A percentile compares a stretch with the other conserved stretches of the same genome.
phyloP scores from a whole-genome alignment of 2,113 vertebrate species.

The Ameiurus melas region DNA sequence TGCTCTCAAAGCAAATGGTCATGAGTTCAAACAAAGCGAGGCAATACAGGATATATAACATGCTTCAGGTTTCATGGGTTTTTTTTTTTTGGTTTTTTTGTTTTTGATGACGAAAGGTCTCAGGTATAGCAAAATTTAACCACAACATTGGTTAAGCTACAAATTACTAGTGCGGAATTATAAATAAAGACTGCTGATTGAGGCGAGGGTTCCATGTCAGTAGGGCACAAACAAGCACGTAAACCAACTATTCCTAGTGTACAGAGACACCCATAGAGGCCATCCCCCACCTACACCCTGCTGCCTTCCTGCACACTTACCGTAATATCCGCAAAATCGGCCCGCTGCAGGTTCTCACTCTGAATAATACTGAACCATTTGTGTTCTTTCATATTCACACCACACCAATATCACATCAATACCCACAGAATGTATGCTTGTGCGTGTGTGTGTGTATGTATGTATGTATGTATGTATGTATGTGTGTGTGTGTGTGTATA shows the following conservation, averaged over 20 bases:
- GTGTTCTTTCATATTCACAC: constrained; percentile 53
- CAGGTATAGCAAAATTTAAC: constrained; percentile 19
- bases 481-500: neutral
- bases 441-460: neutral
- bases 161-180: constrained; percentile 26
- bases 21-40: neutral
- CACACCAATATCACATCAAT: constrained; percentile 42
- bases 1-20: neutral
- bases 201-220: constrained; percentile 33
- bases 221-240: constrained; percentile 20
- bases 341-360: constrained; percentile 67
- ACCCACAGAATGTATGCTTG: neutral
- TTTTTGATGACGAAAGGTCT: neutral
- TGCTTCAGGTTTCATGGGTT: neutral
- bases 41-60: neutral
- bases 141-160: neutral
- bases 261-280: constrained; percentile 65
- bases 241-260: constrained; percentile 46
- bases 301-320: constrained; percentile 80
- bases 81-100: neutral
- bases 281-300: constrained; percentile 77
- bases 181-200: constrained; percentile 40
- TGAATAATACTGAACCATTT: constrained; percentile 74
- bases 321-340: constrained; percentile 72
- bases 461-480: neutral